Percentiles rank a stretch among this genome's conserved stretches.
Conservation (phyloP, 2,888 invertebrate genomes). For the Eubasilissa splendida region DNA sequence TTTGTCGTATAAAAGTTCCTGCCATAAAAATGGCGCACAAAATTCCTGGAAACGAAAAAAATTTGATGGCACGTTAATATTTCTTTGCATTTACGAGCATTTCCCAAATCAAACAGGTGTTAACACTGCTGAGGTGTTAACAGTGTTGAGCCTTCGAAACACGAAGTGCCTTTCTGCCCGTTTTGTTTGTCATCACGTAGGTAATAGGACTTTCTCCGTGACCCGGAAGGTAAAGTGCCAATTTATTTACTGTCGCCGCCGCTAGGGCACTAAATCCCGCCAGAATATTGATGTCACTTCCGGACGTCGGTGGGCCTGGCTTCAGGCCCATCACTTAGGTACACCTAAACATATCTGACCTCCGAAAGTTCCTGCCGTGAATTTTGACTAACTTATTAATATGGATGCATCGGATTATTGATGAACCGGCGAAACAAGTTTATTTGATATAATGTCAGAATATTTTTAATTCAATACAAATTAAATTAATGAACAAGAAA, state of each 20-base stretch:
- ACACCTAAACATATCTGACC: conserved; percentile 42
- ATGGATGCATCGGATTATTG: conserved; percentile 6
- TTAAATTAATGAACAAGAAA: too few relatives aligned
- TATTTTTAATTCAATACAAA: too few relatives aligned
- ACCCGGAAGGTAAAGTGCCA: conserved; percentile 51
- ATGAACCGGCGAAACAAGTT: too few relatives aligned
- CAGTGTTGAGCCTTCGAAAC: background rate
- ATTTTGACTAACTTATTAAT: conserved; percentile 4
- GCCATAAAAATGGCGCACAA: too few relatives aligned
- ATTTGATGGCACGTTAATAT: background rate
- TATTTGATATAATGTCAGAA: too few relatives aligned
- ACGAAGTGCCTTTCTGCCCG: conserved; percentile 23
- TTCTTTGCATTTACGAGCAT: background rate
- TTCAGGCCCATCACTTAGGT: conserved; percentile 29
- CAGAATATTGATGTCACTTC: conserved; percentile 43
- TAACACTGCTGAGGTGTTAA: background rate
- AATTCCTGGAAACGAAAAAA: too few relatives aligned
- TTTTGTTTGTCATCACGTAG: conserved; percentile 52
- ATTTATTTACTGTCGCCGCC: conserved; percentile 54
- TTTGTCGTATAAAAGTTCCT: too few relatives aligned
- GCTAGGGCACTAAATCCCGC: conserved; percentile 39
- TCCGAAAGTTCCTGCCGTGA: background rate
- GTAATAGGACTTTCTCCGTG: conserved; percentile 45
- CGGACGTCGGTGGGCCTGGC: conserved; percentile 6
- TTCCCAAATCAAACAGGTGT: conserved; percentile 26